A percentile compares a stretch with the other conserved stretches of the same genome.
Conservation (phyloP, 1,140 invertebrate species). For the Caerostris extrusa region DNA sequence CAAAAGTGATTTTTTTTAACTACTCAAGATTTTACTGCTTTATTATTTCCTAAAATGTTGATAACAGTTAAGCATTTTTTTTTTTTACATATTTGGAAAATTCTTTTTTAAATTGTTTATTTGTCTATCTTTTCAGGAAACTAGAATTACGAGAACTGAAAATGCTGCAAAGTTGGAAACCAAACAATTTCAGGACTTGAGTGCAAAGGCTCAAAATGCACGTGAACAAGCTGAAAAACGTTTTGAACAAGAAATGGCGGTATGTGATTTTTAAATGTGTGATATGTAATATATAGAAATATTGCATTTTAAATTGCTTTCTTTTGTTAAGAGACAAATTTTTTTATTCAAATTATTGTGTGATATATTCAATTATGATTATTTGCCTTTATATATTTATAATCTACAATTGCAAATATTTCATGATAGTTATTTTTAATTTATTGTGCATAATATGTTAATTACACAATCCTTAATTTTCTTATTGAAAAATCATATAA, state of each 20-base stretch:
- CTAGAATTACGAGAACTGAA: constrained; percentile 97
- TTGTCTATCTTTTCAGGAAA: constrained; percentile 84
- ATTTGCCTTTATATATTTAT: too few relatives aligned
- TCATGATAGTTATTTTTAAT: too few relatives aligned
- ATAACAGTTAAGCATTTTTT: neutral
- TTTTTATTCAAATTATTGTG: too few relatives aligned
- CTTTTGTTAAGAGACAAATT: neutral
- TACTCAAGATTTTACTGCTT: too few relatives aligned
- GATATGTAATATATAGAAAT: neutral
- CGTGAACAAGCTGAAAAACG: constrained; percentile 89
- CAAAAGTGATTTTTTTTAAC: too few relatives aligned
- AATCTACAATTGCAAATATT: too few relatives aligned
- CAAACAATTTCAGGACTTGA: constrained; percentile 97
- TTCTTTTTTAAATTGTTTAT: neutral
- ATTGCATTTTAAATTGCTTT: neutral
- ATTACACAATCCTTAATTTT: too few relatives aligned
- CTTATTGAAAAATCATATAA: too few relatives aligned
- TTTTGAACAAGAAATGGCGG: constrained; percentile 83
- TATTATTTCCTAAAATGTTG: too few relatives aligned
- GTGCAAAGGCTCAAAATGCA: constrained; percentile 91
- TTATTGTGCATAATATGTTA: too few relatives aligned
- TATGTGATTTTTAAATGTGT: constrained; percentile 19
- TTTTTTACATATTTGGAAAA: neutral
- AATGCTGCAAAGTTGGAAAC: constrained; percentile 97
- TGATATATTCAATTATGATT: too few relatives aligned